These are phyloP conservation scores for Eclectus roratus DNA, from an alignment of 2,113 vertebrate genomes.

Conservation along the genomic window DNA sequence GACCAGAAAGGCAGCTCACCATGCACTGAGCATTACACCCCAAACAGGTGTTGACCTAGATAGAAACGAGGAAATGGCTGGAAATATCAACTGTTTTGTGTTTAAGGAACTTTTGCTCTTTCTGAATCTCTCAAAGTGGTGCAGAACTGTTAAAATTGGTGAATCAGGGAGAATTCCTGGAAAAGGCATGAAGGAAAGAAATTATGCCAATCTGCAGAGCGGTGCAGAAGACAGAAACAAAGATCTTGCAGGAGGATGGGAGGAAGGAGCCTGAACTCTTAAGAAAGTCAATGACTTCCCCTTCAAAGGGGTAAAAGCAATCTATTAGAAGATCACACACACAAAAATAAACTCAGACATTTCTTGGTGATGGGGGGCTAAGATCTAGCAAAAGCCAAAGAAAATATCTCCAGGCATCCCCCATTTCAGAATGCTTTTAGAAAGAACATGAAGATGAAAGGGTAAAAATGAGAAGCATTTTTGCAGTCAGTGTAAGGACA, in stretches of 20 bases:
- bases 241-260: background rate
- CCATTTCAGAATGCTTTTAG: background rate
- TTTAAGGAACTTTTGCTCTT: constrained; percentile 4
- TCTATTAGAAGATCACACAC: background rate
- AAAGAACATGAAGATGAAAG: background rate
- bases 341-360: constrained; percentile 13
- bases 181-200: background rate
- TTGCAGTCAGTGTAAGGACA: background rate
- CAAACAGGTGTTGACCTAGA: constrained; percentile 36
- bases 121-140: background rate
- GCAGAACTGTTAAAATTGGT: background rate
- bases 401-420: constrained; percentile 19
- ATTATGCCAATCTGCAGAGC: background rate
- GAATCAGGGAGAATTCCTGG: background rate
- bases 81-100: constrained; percentile 26
- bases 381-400: background rate
- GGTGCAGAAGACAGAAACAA: background rate
- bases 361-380: background rate
- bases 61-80: background rate
- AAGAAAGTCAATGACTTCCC: background rate
- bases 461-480: background rate
- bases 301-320: background rate
- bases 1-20: background rate
- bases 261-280: background rate
- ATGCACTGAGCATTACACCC: background rate